Percentiles rank a stretch among this genome's conserved stretches.
Conservation (phyloP, 2,888 invertebrate species). For the Corbicula japonica region DNA sequence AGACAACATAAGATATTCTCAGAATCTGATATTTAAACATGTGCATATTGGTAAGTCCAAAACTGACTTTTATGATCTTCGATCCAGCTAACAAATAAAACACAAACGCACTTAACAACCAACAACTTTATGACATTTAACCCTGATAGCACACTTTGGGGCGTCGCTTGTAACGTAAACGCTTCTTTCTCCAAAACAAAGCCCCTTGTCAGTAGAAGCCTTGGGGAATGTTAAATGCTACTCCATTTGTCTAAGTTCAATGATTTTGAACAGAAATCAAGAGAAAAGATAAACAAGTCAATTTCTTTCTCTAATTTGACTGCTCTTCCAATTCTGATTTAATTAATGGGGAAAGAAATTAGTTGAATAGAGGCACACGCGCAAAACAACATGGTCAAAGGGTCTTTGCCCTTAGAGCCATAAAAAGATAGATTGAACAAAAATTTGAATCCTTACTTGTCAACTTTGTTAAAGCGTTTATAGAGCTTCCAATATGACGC, state of each 20-base stretch:
- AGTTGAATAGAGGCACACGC: slow-evolving; percentile 50
- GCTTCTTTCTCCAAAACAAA: slow-evolving; percentile 48
- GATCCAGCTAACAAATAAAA: too few relatives aligned
- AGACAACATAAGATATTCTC: too few relatives aligned
- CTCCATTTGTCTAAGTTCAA: slow-evolving; percentile 36
- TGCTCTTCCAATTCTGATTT: slow-evolving; percentile 53
- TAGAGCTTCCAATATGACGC: too few relatives aligned
- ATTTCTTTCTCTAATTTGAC: slow-evolving; percentile 49
- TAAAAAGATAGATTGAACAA: too few relatives aligned
- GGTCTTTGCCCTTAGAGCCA: slow-evolving; percentile 19
- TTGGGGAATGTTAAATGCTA: slow-evolving; percentile 56
- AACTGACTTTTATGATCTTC: too few relatives aligned
- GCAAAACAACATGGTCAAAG: slow-evolving; percentile 54
- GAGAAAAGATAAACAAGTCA: slow-evolving; percentile 49
- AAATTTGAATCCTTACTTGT: too few relatives aligned
- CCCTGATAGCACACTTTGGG: background rate
- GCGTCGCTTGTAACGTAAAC: slow-evolving; percentile 9
- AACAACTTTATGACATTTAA: background rate
- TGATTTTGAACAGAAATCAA: slow-evolving; percentile 34
- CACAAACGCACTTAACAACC: too few relatives aligned
- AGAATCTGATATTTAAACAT: too few relatives aligned
- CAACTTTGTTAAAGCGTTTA: too few relatives aligned
- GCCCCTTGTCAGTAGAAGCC: slow-evolving; percentile 53
- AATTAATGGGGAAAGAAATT: slow-evolving; percentile 44
- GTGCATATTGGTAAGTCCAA: too few relatives aligned